phyloP scores from a whole-genome alignment of 2,888 invertebrate species.

The Archaeoteleia sp. region DNA sequence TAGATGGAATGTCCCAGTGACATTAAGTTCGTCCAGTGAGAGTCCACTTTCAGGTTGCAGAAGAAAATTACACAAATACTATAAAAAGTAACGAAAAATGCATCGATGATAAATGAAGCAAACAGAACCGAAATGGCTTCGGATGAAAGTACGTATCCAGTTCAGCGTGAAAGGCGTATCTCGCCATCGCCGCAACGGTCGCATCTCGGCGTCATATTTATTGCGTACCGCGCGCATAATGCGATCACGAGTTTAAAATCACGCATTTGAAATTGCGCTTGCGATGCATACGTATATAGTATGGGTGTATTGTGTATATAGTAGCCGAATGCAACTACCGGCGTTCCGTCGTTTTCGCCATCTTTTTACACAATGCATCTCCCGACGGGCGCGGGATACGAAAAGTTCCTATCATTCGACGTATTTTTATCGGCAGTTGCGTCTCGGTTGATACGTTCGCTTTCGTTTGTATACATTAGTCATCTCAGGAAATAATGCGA shows the following conservation, averaged over 20 bases:
- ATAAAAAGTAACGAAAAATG: slow-evolving; percentile 20
- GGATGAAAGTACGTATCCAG: slow-evolving; percentile 63
- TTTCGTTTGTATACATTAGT: slow-evolving; percentile 3
- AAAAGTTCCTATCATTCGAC: neutral
- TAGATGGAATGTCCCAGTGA: neutral
- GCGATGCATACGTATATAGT: slow-evolving; percentile 1
- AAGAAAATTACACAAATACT: slow-evolving; percentile 30
- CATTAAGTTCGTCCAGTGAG: slow-evolving; percentile 35
- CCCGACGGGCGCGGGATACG: too few relatives aligned
- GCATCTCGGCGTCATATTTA: slow-evolving; percentile 15
- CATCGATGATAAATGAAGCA: slow-evolving; percentile 41
- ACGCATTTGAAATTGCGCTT: neutral
- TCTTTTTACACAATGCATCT: too few relatives aligned
- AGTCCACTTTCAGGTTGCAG: slow-evolving; percentile 29
- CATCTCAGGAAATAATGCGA: slow-evolving; percentile 4
- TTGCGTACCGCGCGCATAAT: neutral
- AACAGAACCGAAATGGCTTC: slow-evolving; percentile 37
- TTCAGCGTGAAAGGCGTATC: slow-evolving; percentile 62
- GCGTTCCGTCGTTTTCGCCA: too few relatives aligned
- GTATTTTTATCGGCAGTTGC: neutral
- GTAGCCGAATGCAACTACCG: too few relatives aligned
- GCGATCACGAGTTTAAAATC: neutral
- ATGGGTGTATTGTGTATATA: neutral
- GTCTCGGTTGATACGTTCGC: neutral
- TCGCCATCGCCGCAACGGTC: slow-evolving; percentile 7